A percentile compares a stretch with the other conserved stretches of the same genome.
Evolutionary conservation across 2,797 vertebrate species (phyloP).

Genomic region (Poecilia picta): DNA sequence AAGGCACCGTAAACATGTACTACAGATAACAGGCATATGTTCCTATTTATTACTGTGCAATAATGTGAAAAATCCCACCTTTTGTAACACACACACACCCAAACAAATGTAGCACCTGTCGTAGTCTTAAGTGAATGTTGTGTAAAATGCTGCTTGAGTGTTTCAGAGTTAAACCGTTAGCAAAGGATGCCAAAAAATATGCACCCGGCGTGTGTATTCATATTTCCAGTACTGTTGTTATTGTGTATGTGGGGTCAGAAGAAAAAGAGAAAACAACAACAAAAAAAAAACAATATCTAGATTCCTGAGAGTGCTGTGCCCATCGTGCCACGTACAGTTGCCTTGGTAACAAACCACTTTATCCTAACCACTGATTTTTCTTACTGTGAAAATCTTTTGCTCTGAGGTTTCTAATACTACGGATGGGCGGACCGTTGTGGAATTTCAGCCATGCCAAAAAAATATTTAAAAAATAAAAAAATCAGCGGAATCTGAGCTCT

Average conservation of each 20-base stretch:
- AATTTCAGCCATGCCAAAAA: slow-evolving; percentile 61
- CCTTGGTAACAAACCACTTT: slow-evolving; percentile 79
- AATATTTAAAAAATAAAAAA: slow-evolving; percentile 10
- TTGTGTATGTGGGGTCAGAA: slow-evolving; percentile 67
- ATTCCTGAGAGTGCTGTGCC: slow-evolving; percentile 70
- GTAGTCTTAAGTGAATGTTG: slow-evolving; percentile 67
- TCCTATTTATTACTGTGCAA: slow-evolving; percentile 62
- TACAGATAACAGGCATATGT: slow-evolving; percentile 51
- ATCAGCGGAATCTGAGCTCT: slow-evolving; percentile 42
- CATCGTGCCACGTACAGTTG: slow-evolving; percentile 76
- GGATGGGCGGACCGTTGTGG: slow-evolving; percentile 40
- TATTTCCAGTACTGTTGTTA: slow-evolving; percentile 68
- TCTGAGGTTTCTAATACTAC: slow-evolving; percentile 48
- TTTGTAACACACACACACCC: slow-evolving; percentile 48
- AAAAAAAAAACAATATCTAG: slow-evolving; percentile 59
- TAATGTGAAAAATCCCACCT: slow-evolving; percentile 47
- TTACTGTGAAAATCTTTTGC: slow-evolving; percentile 71
- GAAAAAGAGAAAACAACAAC: slow-evolving; percentile 30
- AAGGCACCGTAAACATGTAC: slow-evolving; percentile 36
- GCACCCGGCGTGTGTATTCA: slow-evolving; percentile 63
- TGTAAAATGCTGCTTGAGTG: slow-evolving; percentile 66
- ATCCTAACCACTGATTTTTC: slow-evolving; percentile 70
- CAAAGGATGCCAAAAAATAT: slow-evolving; percentile 74
- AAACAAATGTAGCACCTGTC: slow-evolving; percentile 49
- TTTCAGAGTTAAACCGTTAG: slow-evolving; percentile 56